Evolutionary conservation across 2,797 vertebrate genomes (phyloP).

Genomic region (Cheirogaleus major): DNA sequence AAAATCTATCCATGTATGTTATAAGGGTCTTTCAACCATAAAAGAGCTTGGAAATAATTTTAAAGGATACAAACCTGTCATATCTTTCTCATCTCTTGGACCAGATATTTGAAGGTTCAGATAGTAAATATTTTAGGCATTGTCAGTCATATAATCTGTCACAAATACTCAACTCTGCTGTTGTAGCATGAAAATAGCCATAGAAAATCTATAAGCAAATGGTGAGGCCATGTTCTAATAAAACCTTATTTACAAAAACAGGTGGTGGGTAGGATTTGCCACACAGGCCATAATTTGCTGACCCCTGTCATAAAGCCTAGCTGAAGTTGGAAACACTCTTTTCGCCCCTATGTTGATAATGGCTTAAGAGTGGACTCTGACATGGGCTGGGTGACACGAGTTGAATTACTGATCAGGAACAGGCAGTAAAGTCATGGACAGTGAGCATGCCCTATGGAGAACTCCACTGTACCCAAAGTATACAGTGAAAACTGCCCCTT

Average conservation of each 20-base stretch:
- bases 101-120: neutral
- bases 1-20: neutral
- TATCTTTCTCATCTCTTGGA: neutral
- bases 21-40: neutral
- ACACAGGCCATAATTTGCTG: neutral
- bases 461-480: neutral
- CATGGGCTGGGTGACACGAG: accelerated
- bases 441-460: neutral
- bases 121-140: neutral
- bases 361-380: neutral
- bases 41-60: neutral
- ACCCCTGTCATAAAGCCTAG: neutral
- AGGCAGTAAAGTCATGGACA: neutral
- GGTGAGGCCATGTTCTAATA: neutral
- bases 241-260: neutral
- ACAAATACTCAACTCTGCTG: neutral
- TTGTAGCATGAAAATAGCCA: neutral
- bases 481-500: neutral
- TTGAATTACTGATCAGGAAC: neutral
- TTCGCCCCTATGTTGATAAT: neutral
- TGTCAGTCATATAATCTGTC: accelerated
- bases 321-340: neutral
- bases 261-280: neutral
- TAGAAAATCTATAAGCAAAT: neutral
- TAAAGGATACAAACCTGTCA: neutral